Evolutionary conservation across 2,888 invertebrate genomes (phyloP), one percentile per base, ranked within the genome.

Genomic region (Cataglyphis albicans): DNA sequence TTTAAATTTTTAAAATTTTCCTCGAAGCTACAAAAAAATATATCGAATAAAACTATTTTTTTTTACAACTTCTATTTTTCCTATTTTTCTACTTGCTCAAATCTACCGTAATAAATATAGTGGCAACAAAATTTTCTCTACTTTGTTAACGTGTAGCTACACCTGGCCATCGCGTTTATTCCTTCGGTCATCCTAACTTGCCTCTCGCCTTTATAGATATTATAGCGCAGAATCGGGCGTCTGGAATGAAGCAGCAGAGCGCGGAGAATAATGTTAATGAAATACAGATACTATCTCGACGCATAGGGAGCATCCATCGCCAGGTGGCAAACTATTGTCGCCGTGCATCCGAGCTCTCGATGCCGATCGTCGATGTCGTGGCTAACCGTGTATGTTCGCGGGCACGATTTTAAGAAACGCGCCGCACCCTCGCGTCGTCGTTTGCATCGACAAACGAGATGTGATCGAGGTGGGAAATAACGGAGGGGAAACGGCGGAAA

Each of bases 181-280:
- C 15, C 68, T 10, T 80, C 63, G 63, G 63, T 25, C 81, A 61
- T n/a, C 75, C 5, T 4, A 72, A 41, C 25, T 65, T 25, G 25
- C 55, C n/a, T 52, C 35, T 12, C 65, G 38, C 55, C 63, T 57
- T 67, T 35, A n/a, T 32, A 29, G 81, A 65, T 76, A 57, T 48
- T 59, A 32, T 29, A 15, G 44, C 82, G 82, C 64, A 29, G 73
- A 76, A 84, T 83, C 70, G 81, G 85, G 78, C 75, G 85, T 76
- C 75, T 88, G 84, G 87, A 88, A 88, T 89, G 92, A 91, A 92
- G 92, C 92, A 90, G 88, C 88, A 86, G 92, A 86, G 92, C 90
- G 89, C 92, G 87, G 93, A 94, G 94, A 94, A 94, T 94, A 94
- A 94, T 94, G 94, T 94, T 94, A 94, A 94, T 94, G 94, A 94